These are phyloP conservation scores for Cacoxenus indagator DNA, from an alignment of 2,888 invertebrate species.

Conservation along the genomic window DNA sequence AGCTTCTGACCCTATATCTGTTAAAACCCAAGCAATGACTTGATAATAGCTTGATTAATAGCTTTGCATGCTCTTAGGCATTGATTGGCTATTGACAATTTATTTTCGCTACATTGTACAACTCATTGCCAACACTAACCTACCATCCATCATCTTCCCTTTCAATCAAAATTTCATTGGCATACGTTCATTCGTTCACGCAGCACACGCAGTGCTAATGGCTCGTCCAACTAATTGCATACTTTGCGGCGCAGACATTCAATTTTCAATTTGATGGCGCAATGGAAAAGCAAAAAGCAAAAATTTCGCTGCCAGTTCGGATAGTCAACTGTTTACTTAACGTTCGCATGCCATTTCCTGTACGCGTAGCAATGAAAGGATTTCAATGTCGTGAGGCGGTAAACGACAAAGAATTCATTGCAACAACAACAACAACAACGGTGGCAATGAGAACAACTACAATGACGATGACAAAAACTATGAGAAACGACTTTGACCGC, in stretches of 20 bases:
- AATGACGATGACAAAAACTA: not conserved
- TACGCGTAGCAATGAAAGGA: slow-evolving; percentile 47
- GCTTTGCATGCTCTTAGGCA: no score
- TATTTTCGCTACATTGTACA: no score
- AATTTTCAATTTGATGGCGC: not conserved
- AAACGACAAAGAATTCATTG: slow-evolving; percentile 38
- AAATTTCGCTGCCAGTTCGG: not conserved
- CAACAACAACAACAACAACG: slow-evolving; percentile 32
- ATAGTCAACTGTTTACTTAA: slow-evolving; percentile 6
- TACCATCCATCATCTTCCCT: no score
- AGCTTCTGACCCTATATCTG: no score
- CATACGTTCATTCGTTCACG: slow-evolving; percentile 23
- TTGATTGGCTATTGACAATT: no score
- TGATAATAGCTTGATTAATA: no score
- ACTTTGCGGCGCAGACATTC: slow-evolving; percentile 7
- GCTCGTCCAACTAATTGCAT: slow-evolving; percentile 1
- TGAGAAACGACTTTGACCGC: not conserved
- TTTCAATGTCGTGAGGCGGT: slow-evolving; percentile 56
- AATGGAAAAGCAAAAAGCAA: no score
- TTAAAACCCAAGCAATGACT: no score
- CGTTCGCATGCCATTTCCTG: slow-evolving; percentile 39
- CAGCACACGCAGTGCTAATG: not conserved
- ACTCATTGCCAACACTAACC: no score
- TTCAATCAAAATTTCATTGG: no score
- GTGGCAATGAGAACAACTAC: slow-evolving; percentile 32